Evolutionary conservation across 2,113 vertebrate species (phyloP).

Genomic region (Lates calcarifer): DNA sequence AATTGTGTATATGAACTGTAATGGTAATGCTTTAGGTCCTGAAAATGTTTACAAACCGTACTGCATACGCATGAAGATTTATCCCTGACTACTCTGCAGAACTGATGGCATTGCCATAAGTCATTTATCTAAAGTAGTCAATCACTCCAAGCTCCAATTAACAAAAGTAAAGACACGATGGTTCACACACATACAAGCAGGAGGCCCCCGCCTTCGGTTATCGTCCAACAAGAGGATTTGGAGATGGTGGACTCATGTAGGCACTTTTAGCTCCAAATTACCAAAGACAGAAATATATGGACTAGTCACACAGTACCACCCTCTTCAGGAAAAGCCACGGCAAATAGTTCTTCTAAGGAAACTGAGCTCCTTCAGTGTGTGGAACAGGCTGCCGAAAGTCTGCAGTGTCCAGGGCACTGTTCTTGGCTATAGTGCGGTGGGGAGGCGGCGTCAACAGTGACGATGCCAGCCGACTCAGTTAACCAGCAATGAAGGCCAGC

Average conservation of each 20-base stretch:
- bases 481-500: conserved; percentile 8
- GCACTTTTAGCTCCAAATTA: neutral
- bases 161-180: neutral
- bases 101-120: neutral
- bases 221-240: neutral
- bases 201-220: neutral
- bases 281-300: neutral
- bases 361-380: neutral
- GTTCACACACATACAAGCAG: neutral
- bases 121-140: neutral
- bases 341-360: neutral
- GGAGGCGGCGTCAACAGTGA: conserved; percentile 6
- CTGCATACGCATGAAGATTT: neutral
- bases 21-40: neutral
- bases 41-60: neutral
- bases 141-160: neutral
- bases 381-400: conserved; percentile 14
- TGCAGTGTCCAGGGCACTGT: conserved; percentile 5
- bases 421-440: conserved; percentile 28
- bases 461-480: conserved; percentile 17
- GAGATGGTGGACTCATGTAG: neutral
- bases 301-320: neutral
- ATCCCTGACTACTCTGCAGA: neutral
- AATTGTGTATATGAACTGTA: neutral
- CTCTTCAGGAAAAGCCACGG: neutral